Evolutionary conservation across 2,797 vertebrate genomes (phyloP).

Genomic region (Rhincodon typus): DNA sequence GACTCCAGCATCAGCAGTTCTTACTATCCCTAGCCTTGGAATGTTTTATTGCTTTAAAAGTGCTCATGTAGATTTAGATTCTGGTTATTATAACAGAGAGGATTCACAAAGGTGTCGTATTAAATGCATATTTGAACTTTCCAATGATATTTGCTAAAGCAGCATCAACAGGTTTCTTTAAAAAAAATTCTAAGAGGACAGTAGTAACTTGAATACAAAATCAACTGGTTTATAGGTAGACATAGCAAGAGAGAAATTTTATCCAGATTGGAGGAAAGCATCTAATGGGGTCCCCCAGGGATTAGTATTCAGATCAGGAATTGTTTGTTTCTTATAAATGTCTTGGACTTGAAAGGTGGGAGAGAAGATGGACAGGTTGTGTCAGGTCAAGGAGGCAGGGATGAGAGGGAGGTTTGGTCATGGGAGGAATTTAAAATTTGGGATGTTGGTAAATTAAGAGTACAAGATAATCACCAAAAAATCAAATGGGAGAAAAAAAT

Average conservation of each 20-base stretch:
- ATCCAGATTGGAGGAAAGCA: background rate
- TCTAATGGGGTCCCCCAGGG: background rate
- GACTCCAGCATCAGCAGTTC: too few species aligned
- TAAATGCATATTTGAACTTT: background rate
- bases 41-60: background rate
- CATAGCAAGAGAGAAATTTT: background rate
- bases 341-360: background rate
- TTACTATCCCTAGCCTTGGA: background rate
- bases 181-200: too few species aligned
- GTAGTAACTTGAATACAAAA: background rate
- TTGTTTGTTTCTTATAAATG: background rate
- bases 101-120: background rate
- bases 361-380: too few species aligned
- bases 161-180: too few species aligned
- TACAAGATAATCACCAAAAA: too few species aligned
- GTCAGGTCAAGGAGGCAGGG: too few species aligned
- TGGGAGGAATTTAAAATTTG: background rate
- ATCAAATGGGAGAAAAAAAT: background rate
- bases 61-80: background rate
- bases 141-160: background rate
- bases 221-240: background rate
- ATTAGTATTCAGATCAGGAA: background rate
- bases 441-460: too few species aligned
- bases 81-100: background rate
- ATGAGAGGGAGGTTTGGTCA: too few species aligned